These are phyloP conservation scores for Eristalis pertinax DNA, from an alignment of 2,888 invertebrate genomes.

Conservation along the genomic window DNA sequence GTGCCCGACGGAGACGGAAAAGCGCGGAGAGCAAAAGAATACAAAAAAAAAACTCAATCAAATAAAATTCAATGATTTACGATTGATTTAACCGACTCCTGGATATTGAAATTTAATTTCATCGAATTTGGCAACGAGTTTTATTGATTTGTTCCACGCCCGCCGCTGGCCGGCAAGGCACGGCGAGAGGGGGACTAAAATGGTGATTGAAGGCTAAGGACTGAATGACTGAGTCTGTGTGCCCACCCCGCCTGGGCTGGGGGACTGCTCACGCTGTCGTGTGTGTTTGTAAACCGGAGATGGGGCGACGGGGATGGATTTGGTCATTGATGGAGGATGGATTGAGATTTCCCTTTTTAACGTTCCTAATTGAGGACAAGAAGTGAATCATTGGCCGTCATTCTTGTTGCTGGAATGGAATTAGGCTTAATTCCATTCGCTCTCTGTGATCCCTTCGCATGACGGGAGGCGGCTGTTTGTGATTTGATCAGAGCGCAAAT, in stretches of 20 bases:
- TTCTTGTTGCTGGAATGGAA: conserved; percentile 2
- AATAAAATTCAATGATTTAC: conserved; percentile 51
- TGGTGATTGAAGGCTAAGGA: background rate
- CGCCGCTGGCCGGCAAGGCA: no score
- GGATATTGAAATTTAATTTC: conserved; percentile 56
- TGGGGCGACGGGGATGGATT: background rate
- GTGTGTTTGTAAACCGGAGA: conserved; percentile 1
- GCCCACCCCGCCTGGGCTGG: background rate
- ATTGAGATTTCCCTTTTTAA: background rate
- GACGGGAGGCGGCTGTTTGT: background rate
- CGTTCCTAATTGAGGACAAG: conserved; percentile 1
- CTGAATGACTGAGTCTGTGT: background rate
- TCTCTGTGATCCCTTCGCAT: background rate
- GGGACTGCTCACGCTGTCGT: background rate
- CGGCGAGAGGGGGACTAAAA: background rate
- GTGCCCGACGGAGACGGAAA: background rate
- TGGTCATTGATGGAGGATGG: conserved; percentile 4
- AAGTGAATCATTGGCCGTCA: conserved; percentile 11
- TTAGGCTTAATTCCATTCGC: background rate
- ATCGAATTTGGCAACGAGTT: conserved; percentile 42
- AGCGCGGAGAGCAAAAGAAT: background rate
- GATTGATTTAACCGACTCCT: conserved; percentile 51
- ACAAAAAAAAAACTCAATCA: conserved; percentile 21
- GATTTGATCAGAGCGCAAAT: background rate
- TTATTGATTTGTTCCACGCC: conserved; percentile 36